Percentiles rank a stretch among this genome's conserved stretches.
Evolutionary conservation across 2,888 invertebrate species (phyloP).

Genomic region (Pachydiplax longipennis): DNA sequence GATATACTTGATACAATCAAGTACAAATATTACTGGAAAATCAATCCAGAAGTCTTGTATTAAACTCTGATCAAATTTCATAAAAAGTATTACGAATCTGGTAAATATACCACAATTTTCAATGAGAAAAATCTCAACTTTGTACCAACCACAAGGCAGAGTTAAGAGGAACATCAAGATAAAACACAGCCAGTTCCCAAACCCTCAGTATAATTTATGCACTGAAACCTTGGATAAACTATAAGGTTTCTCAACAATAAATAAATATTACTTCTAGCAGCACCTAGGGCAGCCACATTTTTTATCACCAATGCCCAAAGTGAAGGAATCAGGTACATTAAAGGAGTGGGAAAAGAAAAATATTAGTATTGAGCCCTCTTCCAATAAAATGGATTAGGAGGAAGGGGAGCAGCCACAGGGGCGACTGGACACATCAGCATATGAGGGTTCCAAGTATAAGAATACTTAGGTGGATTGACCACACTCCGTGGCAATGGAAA

Average conservation of each 20-base stretch:
- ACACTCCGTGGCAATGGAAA: neutral
- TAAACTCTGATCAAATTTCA: neutral
- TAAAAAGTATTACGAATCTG: neutral
- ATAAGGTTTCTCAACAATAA: neutral
- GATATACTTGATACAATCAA: neutral
- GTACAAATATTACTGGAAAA: neutral
- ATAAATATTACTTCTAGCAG: neutral
- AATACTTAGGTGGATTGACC: neutral
- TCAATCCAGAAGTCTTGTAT: neutral
- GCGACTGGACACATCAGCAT: neutral
- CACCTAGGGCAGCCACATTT: neutral
- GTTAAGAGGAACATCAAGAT: neutral
- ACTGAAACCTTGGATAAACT: neutral
- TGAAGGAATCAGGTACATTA: conserved; percentile 11
- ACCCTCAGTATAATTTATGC: neutral
- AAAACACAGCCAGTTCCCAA: conserved; percentile 15
- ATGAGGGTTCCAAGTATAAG: neutral
- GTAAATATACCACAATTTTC: neutral
- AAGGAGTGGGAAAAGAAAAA: neutral
- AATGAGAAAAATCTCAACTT: conserved; percentile 21
- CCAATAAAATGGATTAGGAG: conserved; percentile 25
- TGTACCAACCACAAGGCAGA: neutral
- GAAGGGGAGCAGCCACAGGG: neutral
- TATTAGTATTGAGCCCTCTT: neutral
- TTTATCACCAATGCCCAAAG: conserved; percentile 8